phyloP scores from a whole-genome alignment of 2,888 invertebrate species.

The Nymphalis polychloros region DNA sequence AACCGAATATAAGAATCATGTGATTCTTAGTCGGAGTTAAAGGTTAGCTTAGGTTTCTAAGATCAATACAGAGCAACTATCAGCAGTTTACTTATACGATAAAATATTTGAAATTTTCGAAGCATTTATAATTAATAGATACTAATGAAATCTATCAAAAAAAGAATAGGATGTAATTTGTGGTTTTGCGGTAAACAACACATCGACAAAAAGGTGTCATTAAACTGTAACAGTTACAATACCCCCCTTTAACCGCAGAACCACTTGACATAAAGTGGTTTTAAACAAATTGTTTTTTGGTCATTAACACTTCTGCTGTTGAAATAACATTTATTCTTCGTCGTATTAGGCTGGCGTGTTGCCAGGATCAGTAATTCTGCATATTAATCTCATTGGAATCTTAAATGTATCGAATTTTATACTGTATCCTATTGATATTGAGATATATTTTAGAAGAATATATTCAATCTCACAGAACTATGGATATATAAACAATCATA shows the following conservation, averaged over 20 bases:
- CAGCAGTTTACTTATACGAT: too few relatives aligned
- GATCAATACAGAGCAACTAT: too few relatives aligned
- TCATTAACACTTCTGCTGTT: conserved; percentile 8
- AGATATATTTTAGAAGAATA: too few relatives aligned
- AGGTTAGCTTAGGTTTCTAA: too few relatives aligned
- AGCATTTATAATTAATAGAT: too few relatives aligned
- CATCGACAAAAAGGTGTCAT: conserved; percentile 10
- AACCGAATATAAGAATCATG: too few relatives aligned
- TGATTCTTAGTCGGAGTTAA: too few relatives aligned
- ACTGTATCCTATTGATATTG: too few relatives aligned
- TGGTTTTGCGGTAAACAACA: conserved; percentile 9
- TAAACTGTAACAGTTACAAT: conserved; percentile 20
- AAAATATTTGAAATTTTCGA: too few relatives aligned
- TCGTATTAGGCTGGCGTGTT: neutral
- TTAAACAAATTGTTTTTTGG: conserved; percentile 5
- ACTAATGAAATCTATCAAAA: neutral
- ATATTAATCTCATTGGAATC: conserved; percentile 4
- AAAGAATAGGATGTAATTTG: neutral
- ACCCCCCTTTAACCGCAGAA: conserved; percentile 14
- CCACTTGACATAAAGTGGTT: conserved; percentile 10
- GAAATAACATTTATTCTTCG: conserved; percentile 9
- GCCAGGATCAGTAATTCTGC: neutral
- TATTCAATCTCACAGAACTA: too few relatives aligned
- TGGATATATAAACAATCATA: too few relatives aligned
- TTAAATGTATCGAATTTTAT: too few relatives aligned